Percentiles rank a stretch among this genome's conserved stretches.
Evolutionary conservation across 23 tunicate genomes (phyloP).

Genomic region (Oikopleura albicans): DNA sequence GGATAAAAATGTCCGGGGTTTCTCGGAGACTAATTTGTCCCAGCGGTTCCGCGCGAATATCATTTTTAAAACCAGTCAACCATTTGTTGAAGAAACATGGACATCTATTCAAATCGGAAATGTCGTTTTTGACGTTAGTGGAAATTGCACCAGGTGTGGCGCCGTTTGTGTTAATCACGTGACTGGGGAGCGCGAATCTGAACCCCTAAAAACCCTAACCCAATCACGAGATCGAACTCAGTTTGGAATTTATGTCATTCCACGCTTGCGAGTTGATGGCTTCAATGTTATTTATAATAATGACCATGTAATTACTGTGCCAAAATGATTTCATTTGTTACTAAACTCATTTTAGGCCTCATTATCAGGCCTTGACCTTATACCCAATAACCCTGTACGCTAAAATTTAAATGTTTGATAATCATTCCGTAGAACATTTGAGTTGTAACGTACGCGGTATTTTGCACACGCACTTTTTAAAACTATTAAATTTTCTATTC

Average conservation of each 20-base stretch:
- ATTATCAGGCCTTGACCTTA: no score
- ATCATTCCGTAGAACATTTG: no score
- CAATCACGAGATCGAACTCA: background rate
- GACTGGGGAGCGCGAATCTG: background rate
- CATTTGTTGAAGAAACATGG: background rate
- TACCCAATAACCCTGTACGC: no score
- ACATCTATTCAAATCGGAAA: background rate
- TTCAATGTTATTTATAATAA: no score
- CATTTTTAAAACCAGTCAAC: background rate
- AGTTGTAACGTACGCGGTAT: no score
- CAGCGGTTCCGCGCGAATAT: background rate
- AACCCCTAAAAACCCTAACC: background rate
- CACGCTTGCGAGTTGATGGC: no score
- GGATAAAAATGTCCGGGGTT: background rate
- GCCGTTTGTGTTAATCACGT: background rate
- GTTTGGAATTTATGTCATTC: background rate
- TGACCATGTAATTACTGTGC: no score
- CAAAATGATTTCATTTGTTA: no score
- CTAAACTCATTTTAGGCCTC: no score
- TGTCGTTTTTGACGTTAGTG: background rate
- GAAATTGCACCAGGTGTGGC: conserved; percentile 8
- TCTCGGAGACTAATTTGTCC: background rate
- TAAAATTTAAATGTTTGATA: no score
- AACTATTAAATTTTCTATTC: no score
- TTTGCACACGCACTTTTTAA: no score